Percentiles rank a stretch among this genome's conserved stretches.
phyloP scores from a whole-genome alignment of 2,797 vertebrate genomes.

The Acomys russatus region DNA sequence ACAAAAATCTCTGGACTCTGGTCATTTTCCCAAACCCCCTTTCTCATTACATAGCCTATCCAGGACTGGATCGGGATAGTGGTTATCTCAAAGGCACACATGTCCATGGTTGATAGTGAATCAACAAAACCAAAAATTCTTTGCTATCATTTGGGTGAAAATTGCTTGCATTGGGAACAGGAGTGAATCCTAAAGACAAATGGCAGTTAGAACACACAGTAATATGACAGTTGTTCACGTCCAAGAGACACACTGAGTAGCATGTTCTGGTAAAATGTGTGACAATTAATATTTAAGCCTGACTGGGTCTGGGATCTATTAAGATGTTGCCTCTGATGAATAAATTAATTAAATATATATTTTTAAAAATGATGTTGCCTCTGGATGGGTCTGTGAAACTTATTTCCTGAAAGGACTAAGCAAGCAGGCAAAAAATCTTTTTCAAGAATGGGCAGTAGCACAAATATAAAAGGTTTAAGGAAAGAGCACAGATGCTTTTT shows the following conservation, averaged over 20 bases:
- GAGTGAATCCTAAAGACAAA: neutral
- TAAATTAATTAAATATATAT: no score
- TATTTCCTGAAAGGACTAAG: neutral
- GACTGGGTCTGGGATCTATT: neutral
- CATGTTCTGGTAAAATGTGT: neutral
- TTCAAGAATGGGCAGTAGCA: neutral
- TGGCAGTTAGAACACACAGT: neutral
- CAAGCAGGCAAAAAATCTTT: neutral
- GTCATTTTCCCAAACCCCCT: slow-evolving; percentile 60
- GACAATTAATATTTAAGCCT: neutral
- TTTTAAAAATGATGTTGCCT: neutral
- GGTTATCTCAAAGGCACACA: slow-evolving; percentile 57
- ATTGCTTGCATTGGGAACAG: neutral
- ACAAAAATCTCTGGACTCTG: slow-evolving; percentile 62
- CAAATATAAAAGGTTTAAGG: neutral
- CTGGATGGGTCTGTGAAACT: no score
- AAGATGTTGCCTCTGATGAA: neutral
- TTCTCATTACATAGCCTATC: slow-evolving; percentile 61
- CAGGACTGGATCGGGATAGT: slow-evolving; percentile 53
- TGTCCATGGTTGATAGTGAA: slow-evolving; percentile 44
- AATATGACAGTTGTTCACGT: no score
- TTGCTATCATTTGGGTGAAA: slow-evolving; percentile 23
- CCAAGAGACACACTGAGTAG: neutral
- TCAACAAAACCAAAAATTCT: slow-evolving; percentile 44
- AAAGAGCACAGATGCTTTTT: no score